Evolutionary conservation across 2,113 vertebrate genomes (phyloP).

Genomic region (Hydrochoerus hydrochaeris): DNA sequence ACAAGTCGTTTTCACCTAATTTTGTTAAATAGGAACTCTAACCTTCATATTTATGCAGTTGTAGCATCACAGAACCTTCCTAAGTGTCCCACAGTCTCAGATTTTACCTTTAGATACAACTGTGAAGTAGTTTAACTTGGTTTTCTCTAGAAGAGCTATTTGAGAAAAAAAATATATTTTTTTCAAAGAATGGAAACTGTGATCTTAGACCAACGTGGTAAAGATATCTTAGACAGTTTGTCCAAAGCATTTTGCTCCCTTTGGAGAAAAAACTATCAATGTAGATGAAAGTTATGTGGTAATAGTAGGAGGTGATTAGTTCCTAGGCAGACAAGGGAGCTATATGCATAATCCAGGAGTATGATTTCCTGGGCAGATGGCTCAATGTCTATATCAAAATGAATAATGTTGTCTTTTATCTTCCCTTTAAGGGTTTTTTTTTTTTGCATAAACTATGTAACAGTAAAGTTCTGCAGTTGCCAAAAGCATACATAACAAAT

Average conservation of each 20-base stretch:
- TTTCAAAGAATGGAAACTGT: slow-evolving; percentile 34
- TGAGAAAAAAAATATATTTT: not conserved
- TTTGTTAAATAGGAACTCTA: not conserved
- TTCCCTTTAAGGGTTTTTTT: not conserved
- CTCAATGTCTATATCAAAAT: not conserved
- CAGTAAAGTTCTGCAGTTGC: not conserved
- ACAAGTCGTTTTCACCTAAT: not conserved
- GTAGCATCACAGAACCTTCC: not conserved
- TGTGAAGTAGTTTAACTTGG: slow-evolving; percentile 54
- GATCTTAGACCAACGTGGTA: slow-evolving; percentile 42
- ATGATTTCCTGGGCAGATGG: not conserved
- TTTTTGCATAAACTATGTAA: slow-evolving; percentile 4
- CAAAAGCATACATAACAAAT: not conserved
- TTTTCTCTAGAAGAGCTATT: slow-evolving; percentile 39
- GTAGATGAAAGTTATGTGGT: not conserved
- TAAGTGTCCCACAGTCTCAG: not conserved
- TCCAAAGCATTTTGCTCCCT: slow-evolving; percentile 40
- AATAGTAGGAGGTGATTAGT: not conserved
- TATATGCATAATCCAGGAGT: not conserved
- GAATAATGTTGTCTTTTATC: not conserved
- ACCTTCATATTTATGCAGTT: not conserved
- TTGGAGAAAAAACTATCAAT: slow-evolving; percentile 29
- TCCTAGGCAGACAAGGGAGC: not conserved
- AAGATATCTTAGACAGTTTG: slow-evolving; percentile 62
- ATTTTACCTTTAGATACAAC: not conserved